Evolutionary conservation across 2,888 invertebrate species (phyloP), one percentile per base, ranked within the genome.

Genomic region (Gibbula magus): DNA sequence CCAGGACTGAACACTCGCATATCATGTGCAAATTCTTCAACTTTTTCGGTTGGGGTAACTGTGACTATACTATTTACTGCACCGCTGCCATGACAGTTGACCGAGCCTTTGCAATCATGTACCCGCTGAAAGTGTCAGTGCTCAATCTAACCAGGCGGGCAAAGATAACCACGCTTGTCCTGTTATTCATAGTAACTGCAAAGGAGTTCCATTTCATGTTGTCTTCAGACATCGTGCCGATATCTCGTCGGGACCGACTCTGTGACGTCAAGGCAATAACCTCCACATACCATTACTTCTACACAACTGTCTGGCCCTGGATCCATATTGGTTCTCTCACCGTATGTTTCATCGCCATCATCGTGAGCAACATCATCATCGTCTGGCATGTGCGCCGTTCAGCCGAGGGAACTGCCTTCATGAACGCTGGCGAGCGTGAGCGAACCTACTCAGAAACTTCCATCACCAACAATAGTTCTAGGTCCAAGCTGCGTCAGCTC

Each of bases 291-390:
- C 20, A 79, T 29, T 79, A 61, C 45, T 89, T 88, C 76, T 88
- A 85, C 83, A 73, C 74, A 8, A 79, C 85, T 8, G 77, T 87
- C 8, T 89, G 87, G 87, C 88, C 89, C 0, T 88, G 88, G 88
- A 73, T 88, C 1, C 86, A 89, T 78, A 70, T 87, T 0, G 67
- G 79, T 0, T 88, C 83, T 76, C 83, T 88, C 1, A 53, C 84
- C 1, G 61, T 83, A 16, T 88, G 88, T 76, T 88, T 88, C 54
- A 73, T 86, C 16, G 73, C 83, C 4, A 86, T 89, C 52, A 75
- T 88, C 8, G 73, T 79, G 18, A 89, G 88, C 75, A 89, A 89
- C 77, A 81, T 77, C 75, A 74, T 89, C n/a, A 86, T 89, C 54
- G 70, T 88, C 18, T 78, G 82, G 67, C 81, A 82, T 70, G 84